Percentiles rank a stretch among this genome's conserved stretches.
Conservation (phyloP, 2,888 invertebrate species). For the Mechanitis mazaeus region DNA sequence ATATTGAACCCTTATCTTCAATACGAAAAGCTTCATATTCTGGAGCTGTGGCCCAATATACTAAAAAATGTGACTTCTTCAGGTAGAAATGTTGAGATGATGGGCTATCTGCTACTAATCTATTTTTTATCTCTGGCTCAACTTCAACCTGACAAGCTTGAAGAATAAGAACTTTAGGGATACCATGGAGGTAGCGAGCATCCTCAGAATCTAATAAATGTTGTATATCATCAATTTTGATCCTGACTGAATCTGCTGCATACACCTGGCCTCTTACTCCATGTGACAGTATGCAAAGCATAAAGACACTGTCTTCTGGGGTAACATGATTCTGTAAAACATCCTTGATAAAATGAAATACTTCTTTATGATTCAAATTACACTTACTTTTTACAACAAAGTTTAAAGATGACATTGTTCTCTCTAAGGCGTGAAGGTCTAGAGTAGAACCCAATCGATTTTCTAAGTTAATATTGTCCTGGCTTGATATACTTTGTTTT, state of each 20-base stretch:
- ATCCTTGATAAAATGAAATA: conserved; percentile 50
- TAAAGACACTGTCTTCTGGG: conserved; percentile 57
- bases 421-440: conserved; percentile 48
- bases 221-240: conserved; percentile 61
- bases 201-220: conserved; percentile 55
- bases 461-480: conserved; percentile 34
- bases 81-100: conserved; percentile 36
- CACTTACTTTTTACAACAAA: conserved; percentile 51
- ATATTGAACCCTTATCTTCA: conserved; percentile 55
- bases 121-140: conserved; percentile 32
- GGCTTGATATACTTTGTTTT: conserved; percentile 44
- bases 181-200: conserved; percentile 43
- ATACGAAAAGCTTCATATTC: conserved; percentile 61
- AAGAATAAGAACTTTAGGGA: conserved; percentile 62
- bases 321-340: conserved; percentile 44
- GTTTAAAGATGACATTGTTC: conserved; percentile 54
- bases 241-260: conserved; percentile 62
- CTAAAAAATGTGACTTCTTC: conserved; percentile 55
- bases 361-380: conserved; percentile 50
- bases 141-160: conserved; percentile 65
- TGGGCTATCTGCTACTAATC: conserved; percentile 52
- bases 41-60: conserved; percentile 67
- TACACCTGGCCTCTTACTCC: conserved; percentile 62
- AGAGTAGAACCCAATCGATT: conserved; percentile 51
- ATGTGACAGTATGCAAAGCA: conserved; percentile 66